Conservation (phyloP, 2,888 invertebrate species). For the Nymphalis polychloros region DNA sequence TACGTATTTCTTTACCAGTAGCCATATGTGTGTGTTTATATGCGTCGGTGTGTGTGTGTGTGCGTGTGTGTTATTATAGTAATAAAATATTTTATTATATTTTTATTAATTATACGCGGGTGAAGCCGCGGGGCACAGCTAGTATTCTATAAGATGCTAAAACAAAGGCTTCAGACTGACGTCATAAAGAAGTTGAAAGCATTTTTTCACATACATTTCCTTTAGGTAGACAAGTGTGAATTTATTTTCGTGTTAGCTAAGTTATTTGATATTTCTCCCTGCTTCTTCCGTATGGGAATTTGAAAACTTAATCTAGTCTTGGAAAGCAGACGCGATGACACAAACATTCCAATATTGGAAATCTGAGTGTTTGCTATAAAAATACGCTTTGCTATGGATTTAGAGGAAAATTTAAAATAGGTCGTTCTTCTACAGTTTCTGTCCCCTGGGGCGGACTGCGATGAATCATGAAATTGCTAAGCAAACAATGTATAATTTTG, state of each 20-base stretch:
- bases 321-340: constrained; percentile 34
- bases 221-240: constrained; percentile 17
- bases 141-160: too few relatives aligned
- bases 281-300: constrained; percentile 29
- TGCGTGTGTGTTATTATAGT: too few relatives aligned
- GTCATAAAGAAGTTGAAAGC: too few relatives aligned
- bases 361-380: constrained; percentile 56
- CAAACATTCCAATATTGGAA: constrained; percentile 56
- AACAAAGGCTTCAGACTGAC: too few relatives aligned
- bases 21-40: too few relatives aligned
- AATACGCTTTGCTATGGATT: constrained; percentile 52
- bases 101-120: too few relatives aligned
- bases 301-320: constrained; percentile 41
- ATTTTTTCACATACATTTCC: not conserved
- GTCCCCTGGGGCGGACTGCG: constrained; percentile 29
- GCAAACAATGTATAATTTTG: constrained; percentile 2
- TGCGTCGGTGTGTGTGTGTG: too few relatives aligned
- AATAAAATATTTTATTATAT: too few relatives aligned
- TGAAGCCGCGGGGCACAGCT: too few relatives aligned
- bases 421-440: constrained; percentile 53
- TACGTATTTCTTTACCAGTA: too few relatives aligned
- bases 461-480: constrained; percentile 12
- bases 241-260: constrained; percentile 28
- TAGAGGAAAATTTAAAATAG: constrained; percentile 59
- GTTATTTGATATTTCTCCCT: constrained; percentile 38